A percentile compares a stretch with the other conserved stretches of the same genome.
Conservation (phyloP, 2,797 vertebrate species). For the Urocyon cinereoargenteus region DNA sequence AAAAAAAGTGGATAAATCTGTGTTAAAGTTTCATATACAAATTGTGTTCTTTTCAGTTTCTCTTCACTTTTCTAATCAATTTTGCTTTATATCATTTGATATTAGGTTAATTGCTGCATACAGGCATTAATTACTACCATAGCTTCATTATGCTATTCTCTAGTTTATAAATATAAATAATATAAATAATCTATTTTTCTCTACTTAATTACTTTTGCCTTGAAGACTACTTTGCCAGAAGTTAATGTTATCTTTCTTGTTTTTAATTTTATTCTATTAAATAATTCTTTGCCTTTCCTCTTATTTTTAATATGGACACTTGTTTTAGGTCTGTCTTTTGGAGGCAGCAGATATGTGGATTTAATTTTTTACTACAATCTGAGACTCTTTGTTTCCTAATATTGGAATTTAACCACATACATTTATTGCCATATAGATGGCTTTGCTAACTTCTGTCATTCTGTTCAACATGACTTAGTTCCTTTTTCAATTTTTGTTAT, state of each 20-base stretch:
- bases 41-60: background rate
- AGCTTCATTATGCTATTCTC: background rate
- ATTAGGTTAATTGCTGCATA: slow-evolving; percentile 32
- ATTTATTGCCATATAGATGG: background rate
- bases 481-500: background rate
- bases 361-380: slow-evolving; percentile 7
- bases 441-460: slow-evolving; percentile 4
- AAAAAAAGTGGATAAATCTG: slow-evolving; percentile 6
- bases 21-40: background rate
- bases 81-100: slow-evolving; percentile 46
- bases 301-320: slow-evolving; percentile 11
- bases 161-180: slow-evolving; percentile 52
- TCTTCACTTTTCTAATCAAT: slow-evolving; percentile 7
- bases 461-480: background rate
- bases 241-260: background rate
- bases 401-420: background rate
- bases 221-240: slow-evolving; percentile 24
- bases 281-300: background rate
- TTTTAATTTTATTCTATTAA: slow-evolving; percentile 53
- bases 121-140: slow-evolving; percentile 31
- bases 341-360: background rate
- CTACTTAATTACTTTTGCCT: slow-evolving; percentile 35
- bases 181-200: background rate
- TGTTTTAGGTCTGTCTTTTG: slow-evolving; percentile 4
- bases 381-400: slow-evolving; percentile 13